Evolutionary conservation across 2,797 vertebrate species (phyloP), one percentile per base, ranked within the genome.

Genomic region (Thripadectes ignobilis): DNA sequence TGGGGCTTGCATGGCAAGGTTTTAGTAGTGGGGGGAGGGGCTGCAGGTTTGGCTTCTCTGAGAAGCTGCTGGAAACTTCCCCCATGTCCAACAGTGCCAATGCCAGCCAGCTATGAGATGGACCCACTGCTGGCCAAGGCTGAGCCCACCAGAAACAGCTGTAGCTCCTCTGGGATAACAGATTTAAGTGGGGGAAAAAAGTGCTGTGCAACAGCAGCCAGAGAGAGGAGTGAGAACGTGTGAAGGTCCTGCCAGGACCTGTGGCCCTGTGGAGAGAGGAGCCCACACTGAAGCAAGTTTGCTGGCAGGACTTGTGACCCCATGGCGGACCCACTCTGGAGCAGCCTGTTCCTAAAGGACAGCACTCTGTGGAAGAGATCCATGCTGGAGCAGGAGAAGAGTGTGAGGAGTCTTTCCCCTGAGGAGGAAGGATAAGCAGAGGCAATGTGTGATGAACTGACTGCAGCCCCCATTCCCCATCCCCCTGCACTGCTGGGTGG

Each of bases 21-120:
- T 74, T 61, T 30, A 46, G 38, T 0, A 34, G 14, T 3, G 1
- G 16, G 6, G 15, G 3, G 1, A 19, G n/a, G 49, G 23, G 9
- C 19, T 45, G 4, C 29, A 63, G 41, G 20, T 3, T 6, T 69
- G 20, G 4, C 0, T 52, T 58, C 7, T 46, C 3, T 59, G n/a
- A 80, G 54, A 59, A 59, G 61, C 17, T 59, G 6, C 76, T 65
- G 59, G 52, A 51, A 72, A 8, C 12, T 65, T 51, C 34, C 8
- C 71, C 41, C 8, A 5, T 48, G 48, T 48, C 14, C 2, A 0
- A 21, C 30, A 69, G 48, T 34, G 34, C 34, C 34, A 12, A 26
- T 2, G 41, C 14, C 49, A 55, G 41, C 7, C 0, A 1, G 26
- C 73, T 62, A 41, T 48, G 26, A 65, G 48, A 59, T 1, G 2